Evolutionary conservation across 1,140 invertebrate species (phyloP).

Genomic region (Colletes gigas): DNA sequence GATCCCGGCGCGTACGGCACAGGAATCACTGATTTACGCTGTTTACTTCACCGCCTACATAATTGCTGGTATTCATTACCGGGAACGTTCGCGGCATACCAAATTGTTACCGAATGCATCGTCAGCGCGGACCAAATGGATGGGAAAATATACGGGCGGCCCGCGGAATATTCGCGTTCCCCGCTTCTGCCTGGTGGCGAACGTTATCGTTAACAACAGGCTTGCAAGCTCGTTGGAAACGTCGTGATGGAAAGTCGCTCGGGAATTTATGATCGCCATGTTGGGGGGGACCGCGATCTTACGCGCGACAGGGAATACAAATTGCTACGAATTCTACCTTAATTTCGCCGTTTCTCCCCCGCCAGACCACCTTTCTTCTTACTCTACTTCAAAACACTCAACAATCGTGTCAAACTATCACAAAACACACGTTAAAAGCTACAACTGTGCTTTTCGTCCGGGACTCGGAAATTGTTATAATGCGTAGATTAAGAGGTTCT

Average conservation of each 20-base stretch:
- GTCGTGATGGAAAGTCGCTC: background rate
- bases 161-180: background rate
- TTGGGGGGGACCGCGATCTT: background rate
- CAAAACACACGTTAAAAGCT: too few relatives aligned
- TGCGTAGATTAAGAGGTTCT: too few relatives aligned
- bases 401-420: too few relatives aligned
- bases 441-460: too few relatives aligned
- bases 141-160: background rate
- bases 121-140: background rate
- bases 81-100: slow-evolving; percentile 1
- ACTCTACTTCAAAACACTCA: too few relatives aligned
- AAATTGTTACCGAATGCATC: slow-evolving; percentile 13
- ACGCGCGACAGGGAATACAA: background rate
- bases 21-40: slow-evolving; percentile 24
- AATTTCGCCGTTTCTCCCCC: background rate
- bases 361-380: too few relatives aligned
- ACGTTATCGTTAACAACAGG: background rate
- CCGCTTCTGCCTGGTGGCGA: background rate
- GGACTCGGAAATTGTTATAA: too few relatives aligned
- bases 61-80: slow-evolving; percentile 23
- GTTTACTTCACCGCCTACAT: slow-evolving; percentile 25
- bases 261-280: background rate
- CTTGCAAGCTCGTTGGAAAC: background rate
- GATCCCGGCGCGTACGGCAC: background rate
- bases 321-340: background rate